Conservation (phyloP, 2,888 invertebrate genomes). For the Linnaemya vulpina region DNA sequence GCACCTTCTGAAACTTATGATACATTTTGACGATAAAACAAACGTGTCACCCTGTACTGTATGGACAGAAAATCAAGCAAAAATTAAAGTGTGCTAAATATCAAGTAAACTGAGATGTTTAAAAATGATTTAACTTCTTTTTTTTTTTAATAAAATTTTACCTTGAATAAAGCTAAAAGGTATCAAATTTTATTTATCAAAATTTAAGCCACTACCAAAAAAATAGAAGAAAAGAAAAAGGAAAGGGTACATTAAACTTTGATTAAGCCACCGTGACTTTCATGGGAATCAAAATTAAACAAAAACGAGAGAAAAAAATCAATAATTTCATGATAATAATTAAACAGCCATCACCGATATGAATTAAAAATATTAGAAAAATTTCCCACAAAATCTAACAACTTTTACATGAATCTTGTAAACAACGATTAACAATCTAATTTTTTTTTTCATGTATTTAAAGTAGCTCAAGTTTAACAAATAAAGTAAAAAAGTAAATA, state of each 20-base stretch:
- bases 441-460: conserved; percentile 44
- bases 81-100: conserved; percentile 65
- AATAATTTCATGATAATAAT: conserved; percentile 38
- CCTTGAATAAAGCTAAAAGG: conserved; percentile 58
- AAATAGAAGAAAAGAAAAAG: neutral
- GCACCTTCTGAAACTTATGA: neutral
- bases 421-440: conserved; percentile 41
- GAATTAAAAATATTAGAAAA: conserved; percentile 14
- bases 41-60: conserved; percentile 50
- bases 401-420: conserved; percentile 41
- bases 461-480: conserved; percentile 45
- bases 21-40: neutral
- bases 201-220: neutral
- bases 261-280: conserved; percentile 48
- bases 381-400: conserved; percentile 48
- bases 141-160: conserved; percentile 35
- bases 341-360: conserved; percentile 5
- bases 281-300: conserved; percentile 37
- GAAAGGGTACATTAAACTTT: conserved; percentile 40
- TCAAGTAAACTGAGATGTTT: conserved; percentile 64
- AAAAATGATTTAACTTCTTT: conserved; percentile 41
- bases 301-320: conserved; percentile 36
- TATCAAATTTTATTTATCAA: conserved; percentile 47
- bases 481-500: neutral
- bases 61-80: neutral